These are phyloP conservation scores for Sminthurides aquaticus DNA, from an alignment of 2,888 invertebrate species.

Conservation along the genomic window DNA sequence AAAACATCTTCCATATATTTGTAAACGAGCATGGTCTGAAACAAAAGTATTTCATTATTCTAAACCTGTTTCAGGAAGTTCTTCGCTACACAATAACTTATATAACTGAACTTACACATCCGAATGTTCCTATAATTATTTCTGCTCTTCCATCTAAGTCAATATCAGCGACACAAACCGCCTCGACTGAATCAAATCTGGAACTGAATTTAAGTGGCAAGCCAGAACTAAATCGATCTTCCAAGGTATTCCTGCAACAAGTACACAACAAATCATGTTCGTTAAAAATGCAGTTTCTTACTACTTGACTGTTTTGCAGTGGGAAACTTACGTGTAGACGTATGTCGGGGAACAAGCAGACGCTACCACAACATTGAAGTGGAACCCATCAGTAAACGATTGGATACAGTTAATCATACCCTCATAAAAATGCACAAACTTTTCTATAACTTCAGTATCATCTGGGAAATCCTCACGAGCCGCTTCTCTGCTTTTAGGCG, in stretches of 20 bases:
- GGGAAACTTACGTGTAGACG: constrained; percentile 41
- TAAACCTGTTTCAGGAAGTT: too few species aligned
- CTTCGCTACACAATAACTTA: too few species aligned
- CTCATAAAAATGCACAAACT: constrained; percentile 33
- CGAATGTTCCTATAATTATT: constrained; percentile 62
- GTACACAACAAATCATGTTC: too few species aligned
- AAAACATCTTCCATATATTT: constrained; percentile 47
- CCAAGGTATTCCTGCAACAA: constrained; percentile 44
- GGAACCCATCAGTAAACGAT: constrained; percentile 37
- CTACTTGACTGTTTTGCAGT: too few species aligned
- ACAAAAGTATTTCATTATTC: constrained; percentile 32
- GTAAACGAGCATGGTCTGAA: constrained; percentile 53
- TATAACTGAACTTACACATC: constrained; percentile 54
- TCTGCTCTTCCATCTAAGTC: constrained; percentile 64
- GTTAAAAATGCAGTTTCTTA: too few species aligned
- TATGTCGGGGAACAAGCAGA: constrained; percentile 40
- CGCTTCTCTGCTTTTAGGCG: background rate
- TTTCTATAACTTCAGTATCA: constrained; percentile 30
- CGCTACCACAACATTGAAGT: constrained; percentile 38
- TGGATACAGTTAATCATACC: constrained; percentile 40
- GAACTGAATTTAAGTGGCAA: constrained; percentile 50
- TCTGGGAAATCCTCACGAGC: background rate
- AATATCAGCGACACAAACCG: constrained; percentile 58
- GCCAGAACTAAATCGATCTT: constrained; percentile 45
- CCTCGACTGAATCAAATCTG: constrained; percentile 55